phyloP scores from a whole-genome alignment of 1,140 invertebrate species.

The Sarcophaga bullata region DNA sequence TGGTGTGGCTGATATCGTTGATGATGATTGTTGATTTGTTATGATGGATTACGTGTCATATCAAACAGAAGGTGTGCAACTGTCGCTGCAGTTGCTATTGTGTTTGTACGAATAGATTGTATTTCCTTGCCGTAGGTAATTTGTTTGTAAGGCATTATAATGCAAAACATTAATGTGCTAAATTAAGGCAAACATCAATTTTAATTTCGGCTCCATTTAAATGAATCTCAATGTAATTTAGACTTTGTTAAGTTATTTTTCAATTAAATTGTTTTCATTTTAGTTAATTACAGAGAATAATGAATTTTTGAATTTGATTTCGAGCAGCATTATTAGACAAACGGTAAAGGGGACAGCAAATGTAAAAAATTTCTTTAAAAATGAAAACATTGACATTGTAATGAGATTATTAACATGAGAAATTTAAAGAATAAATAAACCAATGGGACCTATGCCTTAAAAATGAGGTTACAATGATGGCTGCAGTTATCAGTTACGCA shows the following conservation, averaged over 20 bases:
- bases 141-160: not conserved
- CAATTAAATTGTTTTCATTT: not conserved
- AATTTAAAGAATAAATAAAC: no score
- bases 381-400: not conserved
- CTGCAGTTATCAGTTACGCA: no score
- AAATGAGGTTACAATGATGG: no score
- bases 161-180: slow-evolving; percentile 25
- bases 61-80: slow-evolving; percentile 1
- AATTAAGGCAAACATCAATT: slow-evolving; percentile 33
- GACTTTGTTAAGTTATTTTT: not conserved
- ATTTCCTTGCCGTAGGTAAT: not conserved
- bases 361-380: no score
- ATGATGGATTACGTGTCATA: slow-evolving; percentile 8
- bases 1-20: no score
- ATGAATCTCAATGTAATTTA: not conserved
- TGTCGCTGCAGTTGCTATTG: not conserved
- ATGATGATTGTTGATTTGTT: slow-evolving; percentile 30
- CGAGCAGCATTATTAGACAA: no score
- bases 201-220: not conserved
- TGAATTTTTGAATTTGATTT: not conserved
- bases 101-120: not conserved
- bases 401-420: not conserved
- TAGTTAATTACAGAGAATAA: not conserved
- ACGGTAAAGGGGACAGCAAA: no score
- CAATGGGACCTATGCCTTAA: no score